Conservation (phyloP, 2,888 invertebrate species). For the Drosophila silvestris region DNA sequence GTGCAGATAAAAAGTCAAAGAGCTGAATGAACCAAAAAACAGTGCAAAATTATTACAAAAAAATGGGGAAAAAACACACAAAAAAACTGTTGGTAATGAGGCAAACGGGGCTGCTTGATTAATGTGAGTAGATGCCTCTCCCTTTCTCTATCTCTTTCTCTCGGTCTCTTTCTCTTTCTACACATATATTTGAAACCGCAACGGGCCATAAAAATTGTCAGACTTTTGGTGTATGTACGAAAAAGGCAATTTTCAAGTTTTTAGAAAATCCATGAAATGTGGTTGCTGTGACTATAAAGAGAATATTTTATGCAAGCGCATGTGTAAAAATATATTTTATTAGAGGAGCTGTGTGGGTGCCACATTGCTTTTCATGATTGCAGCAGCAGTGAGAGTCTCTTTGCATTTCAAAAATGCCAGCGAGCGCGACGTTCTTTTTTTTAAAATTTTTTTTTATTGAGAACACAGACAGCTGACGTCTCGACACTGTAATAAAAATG, state of each 20-base stretch:
- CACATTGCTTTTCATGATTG: constrained; percentile 22
- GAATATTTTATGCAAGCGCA: constrained; percentile 66
- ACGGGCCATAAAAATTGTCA: constrained; percentile 55
- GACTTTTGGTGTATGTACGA: constrained; percentile 22
- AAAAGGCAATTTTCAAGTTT: constrained; percentile 62
- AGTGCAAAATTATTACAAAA: constrained; percentile 38
- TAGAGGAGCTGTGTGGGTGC: constrained; percentile 43
- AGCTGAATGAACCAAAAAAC: constrained; percentile 28
- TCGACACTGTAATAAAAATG: constrained; percentile 68
- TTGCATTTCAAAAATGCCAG: constrained; percentile 56
- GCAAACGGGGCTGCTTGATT: constrained; percentile 52
- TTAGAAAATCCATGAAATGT: constrained; percentile 70
- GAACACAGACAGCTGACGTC: constrained; percentile 25
- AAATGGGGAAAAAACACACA: neutral
- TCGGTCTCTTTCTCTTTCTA: neutral
- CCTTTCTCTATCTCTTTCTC: neutral
- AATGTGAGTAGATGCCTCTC: constrained; percentile 48
- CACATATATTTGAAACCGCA: constrained; percentile 45
- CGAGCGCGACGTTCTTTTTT: constrained; percentile 52
- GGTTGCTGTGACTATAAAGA: constrained; percentile 61
- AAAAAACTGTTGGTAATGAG: constrained; percentile 46
- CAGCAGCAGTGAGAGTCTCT: constrained; percentile 23
- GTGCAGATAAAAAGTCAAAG: constrained; percentile 67
- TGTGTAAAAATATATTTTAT: constrained; percentile 70
- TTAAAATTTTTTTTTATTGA: constrained; percentile 36